Base-by-base conservation (phyloP, 2,888 invertebrate genomes). In the Spodoptera exigua region DNA sequence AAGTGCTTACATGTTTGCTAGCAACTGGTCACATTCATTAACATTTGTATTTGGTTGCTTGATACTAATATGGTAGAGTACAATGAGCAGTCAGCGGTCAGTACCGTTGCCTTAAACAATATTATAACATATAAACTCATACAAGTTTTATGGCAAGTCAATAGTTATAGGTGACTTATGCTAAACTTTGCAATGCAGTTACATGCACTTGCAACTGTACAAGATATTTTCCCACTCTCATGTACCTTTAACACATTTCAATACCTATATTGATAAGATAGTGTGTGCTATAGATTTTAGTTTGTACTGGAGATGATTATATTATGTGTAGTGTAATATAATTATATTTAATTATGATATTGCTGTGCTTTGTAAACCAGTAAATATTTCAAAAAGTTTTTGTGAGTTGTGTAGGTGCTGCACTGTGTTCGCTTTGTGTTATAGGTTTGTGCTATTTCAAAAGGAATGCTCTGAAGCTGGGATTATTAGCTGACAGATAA, bases 71-170 rank as follows among this genome's bases (percentile, higher is more conserved):
- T 1, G 16, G 14, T 11, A 34, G 17, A 10, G 1, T 9, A 56
- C 47, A 48, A 55, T 55, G 11, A 35, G 1, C 18, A 52, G 48
- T 45, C 47, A 55, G 13, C 45, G 54, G 7, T 47, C 41, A 10
- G 40, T 34, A n/a, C n/a, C 7, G 4, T 27, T 18, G n/a, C 13
- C n/a, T 14, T 12, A 37, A 52, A 70, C 34, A 54, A 51, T 51
- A 32, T 52, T 17, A 36, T 9, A 27, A 27, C 35, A 53, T 71
- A 40, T 32, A 55, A 34, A 53, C 21, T 55, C 51, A 51, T n/a
- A 21, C 7, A 0, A 11, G 34, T 13, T 37, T 3, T 55, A 45
- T 52, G 37, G 61, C 9, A 34, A 40, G 17, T 27, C 16, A 52
- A 52, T 55, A 18, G 3, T 16, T 13, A 34, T 45, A 49, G 59